phyloP scores from a whole-genome alignment of 2,888 invertebrate species.

The Proisotoma minuta region DNA sequence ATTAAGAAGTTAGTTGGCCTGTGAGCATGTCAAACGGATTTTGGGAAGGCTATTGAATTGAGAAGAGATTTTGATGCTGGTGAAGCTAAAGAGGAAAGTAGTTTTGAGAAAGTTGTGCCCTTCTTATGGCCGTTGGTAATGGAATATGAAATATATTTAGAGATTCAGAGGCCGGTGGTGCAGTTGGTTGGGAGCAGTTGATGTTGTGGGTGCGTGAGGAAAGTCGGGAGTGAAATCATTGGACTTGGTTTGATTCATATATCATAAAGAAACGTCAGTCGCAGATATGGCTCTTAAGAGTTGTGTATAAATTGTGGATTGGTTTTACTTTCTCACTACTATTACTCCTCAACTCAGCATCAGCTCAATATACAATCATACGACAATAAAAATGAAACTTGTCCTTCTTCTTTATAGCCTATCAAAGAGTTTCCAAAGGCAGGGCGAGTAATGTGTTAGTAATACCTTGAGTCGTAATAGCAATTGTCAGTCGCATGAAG shows the following conservation, averaged over 20 bases:
- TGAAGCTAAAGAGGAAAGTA: no score
- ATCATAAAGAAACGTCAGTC: constrained; percentile 36
- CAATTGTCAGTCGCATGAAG: not conserved
- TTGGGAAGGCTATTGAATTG: no score
- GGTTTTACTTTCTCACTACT: not conserved
- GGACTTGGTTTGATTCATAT: constrained; percentile 35
- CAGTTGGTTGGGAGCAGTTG: not conserved
- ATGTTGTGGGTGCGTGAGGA: not conserved
- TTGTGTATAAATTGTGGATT: constrained; percentile 14
- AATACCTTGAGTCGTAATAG: not conserved
- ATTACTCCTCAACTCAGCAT: constrained; percentile 10
- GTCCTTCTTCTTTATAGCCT: constrained; percentile 10
- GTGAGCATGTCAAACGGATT: no score
- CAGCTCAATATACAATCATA: constrained; percentile 7
- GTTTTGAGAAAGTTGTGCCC: no score
- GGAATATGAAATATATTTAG: no score
- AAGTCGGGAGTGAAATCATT: not conserved
- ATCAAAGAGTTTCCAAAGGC: not conserved
- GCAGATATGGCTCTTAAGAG: constrained; percentile 28
- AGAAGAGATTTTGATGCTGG: no score
- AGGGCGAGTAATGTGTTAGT: not conserved
- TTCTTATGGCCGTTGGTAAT: no score
- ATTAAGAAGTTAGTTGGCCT: no score
- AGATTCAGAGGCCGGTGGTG: no score
- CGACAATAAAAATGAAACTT: constrained; percentile 19